phyloP scores from a whole-genome alignment of 2,797 vertebrate genomes.

The Phataginus tetradactyla region DNA sequence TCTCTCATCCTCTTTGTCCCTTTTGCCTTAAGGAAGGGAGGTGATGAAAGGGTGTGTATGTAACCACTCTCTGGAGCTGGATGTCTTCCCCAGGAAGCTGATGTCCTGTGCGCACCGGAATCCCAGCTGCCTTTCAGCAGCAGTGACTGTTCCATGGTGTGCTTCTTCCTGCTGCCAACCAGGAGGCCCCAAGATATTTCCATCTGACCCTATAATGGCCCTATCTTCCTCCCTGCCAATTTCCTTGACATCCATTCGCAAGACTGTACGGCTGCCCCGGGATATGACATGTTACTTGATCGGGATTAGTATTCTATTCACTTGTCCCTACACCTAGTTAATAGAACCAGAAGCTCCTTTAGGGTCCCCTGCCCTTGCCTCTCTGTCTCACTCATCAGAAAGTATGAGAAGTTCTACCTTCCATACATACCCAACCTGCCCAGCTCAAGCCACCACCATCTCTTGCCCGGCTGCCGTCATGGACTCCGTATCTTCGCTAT shows the following conservation, averaged over 20 bases:
- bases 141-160: rapidly evolving
- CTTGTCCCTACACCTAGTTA: not conserved
- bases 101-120: not conserved
- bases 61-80: not conserved
- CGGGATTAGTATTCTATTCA: not conserved
- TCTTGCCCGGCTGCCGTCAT: not conserved
- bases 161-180: rapidly evolving
- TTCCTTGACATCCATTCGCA: not conserved
- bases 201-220: too few species aligned
- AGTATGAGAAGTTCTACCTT: not conserved
- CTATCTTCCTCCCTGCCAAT: not conserved
- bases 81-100: not conserved
- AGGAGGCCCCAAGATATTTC: not conserved
- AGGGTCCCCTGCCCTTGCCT: not conserved
- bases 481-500: not conserved
- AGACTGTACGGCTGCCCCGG: not conserved
- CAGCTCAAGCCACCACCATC: not conserved
- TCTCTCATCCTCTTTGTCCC: not conserved
- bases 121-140: not conserved
- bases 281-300: not conserved
- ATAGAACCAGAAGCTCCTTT: not conserved
- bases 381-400: not conserved
- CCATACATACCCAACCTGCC: not conserved
- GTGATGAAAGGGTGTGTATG: too few species aligned
- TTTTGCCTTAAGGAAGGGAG: not conserved